phyloP scores from a whole-genome alignment of 2,113 vertebrate species.

The Xyrauchen texanus region DNA sequence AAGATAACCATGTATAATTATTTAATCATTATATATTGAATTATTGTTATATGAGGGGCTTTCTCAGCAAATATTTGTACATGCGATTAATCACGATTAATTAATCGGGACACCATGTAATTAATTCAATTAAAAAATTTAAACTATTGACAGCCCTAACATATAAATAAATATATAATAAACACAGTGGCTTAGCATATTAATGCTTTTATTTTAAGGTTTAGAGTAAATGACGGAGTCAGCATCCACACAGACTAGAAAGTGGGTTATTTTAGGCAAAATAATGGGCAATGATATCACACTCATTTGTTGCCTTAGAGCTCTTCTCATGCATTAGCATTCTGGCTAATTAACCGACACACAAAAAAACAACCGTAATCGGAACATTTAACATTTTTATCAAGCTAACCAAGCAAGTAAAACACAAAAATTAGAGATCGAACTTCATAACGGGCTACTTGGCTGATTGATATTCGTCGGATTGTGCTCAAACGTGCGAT shows the following conservation, averaged over 20 bases:
- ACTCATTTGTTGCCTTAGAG: conserved; percentile 1
- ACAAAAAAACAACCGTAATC: background rate
- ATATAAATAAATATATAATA: too few relatives aligned
- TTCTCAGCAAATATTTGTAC: too few relatives aligned
- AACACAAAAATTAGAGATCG: background rate
- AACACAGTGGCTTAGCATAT: background rate
- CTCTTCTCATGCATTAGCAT: conserved; percentile 4
- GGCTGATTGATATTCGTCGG: too few relatives aligned
- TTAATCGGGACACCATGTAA: too few relatives aligned
- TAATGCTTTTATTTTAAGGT: background rate
- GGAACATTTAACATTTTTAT: background rate
- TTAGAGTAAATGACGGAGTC: background rate
- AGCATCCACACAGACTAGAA: too few relatives aligned
- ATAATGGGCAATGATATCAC: background rate
- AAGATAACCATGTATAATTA: too few relatives aligned
- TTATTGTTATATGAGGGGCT: too few relatives aligned
- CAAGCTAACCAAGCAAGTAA: background rate
- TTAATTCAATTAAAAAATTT: background rate
- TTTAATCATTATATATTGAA: too few relatives aligned
- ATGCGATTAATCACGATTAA: too few relatives aligned
- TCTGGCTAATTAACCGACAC: conserved; percentile 9
- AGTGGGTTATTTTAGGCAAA: too few relatives aligned
- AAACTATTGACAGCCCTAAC: too few relatives aligned
- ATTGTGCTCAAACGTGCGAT: conserved; percentile 1
- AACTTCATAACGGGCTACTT: background rate